phyloP scores from a whole-genome alignment of 2,113 vertebrate genomes.

The Odontophorus gujanensis region DNA sequence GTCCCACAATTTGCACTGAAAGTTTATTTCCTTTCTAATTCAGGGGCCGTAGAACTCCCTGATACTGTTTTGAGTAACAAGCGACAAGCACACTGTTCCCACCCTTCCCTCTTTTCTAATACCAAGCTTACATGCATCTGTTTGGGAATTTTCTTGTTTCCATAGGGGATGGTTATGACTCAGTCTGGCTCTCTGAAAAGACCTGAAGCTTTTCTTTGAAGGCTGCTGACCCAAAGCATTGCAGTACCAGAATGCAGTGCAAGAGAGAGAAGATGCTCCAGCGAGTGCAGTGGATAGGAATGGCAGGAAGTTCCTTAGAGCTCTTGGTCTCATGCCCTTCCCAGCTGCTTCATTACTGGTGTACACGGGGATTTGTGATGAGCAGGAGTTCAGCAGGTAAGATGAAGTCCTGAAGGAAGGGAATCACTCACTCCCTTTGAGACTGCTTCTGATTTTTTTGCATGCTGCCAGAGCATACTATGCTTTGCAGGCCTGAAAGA shows the following conservation, averaged over 20 bases:
- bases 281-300: neutral
- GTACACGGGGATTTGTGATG: neutral
- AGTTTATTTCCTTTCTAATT: conserved; percentile 34
- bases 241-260: neutral
- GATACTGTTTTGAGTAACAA: conserved; percentile 12
- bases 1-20: neutral
- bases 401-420: neutral
- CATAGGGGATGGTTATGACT: neutral
- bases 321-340: rapidly evolving
- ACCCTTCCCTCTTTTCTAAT: neutral
- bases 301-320: neutral
- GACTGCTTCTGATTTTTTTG: neutral
- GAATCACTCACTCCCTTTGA: neutral
- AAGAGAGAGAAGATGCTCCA: neutral
- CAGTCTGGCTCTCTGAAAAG: neutral
- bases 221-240: neutral
- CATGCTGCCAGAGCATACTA: neutral
- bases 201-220: neutral
- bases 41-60: neutral
- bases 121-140: neutral
- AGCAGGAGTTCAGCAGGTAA: neutral
- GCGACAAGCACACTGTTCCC: neutral
- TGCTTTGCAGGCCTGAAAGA: neutral
- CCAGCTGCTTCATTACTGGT: neutral
- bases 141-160: neutral